Percentiles rank a stretch among this genome's conserved stretches.
Evolutionary conservation across 2,113 vertebrate genomes (phyloP).

Genomic region (Ammodytes dubius): DNA sequence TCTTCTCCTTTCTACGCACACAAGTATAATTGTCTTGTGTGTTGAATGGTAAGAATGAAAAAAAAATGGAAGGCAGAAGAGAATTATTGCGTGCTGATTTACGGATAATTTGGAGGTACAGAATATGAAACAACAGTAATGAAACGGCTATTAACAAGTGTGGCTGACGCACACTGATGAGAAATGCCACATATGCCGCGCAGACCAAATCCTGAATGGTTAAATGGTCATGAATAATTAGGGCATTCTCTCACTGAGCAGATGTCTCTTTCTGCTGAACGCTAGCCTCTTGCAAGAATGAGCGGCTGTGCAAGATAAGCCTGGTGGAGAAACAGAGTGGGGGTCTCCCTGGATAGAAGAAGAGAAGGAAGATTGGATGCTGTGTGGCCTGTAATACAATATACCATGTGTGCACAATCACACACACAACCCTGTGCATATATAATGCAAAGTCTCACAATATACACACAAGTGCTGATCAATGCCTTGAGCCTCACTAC

Average conservation of each 20-base stretch:
- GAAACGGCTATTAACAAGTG: conserved; percentile 75
- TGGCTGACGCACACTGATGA: conserved; percentile 69
- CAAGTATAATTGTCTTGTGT: background rate
- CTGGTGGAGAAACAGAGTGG: conserved; percentile 57
- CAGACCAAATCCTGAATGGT: conserved; percentile 84
- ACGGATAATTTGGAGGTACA: conserved; percentile 41
- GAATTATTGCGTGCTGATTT: conserved; percentile 24
- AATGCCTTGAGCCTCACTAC: conserved; percentile 56
- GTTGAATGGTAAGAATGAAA: conserved; percentile 8
- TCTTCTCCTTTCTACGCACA: conserved; percentile 8
- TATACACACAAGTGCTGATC: conserved; percentile 56
- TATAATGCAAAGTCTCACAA: conserved; percentile 59
- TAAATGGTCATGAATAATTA: conserved; percentile 89
- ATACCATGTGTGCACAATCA: conserved; percentile 62
- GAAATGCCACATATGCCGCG: conserved; percentile 82
- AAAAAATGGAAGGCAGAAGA: background rate
- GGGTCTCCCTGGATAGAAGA: conserved; percentile 51
- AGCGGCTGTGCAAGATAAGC: conserved; percentile 73
- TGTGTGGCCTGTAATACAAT: conserved; percentile 66
- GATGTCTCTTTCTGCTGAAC: conserved; percentile 85
- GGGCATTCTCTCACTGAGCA: conserved; percentile 86
- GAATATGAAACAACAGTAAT: conserved; percentile 59
- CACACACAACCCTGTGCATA: conserved; percentile 53
- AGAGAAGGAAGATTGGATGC: conserved; percentile 54
- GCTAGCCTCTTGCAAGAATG: conserved; percentile 74